These are phyloP conservation scores for Mixornis gularis DNA, from an alignment of 2,113 vertebrate genomes.

Conservation along the genomic window DNA sequence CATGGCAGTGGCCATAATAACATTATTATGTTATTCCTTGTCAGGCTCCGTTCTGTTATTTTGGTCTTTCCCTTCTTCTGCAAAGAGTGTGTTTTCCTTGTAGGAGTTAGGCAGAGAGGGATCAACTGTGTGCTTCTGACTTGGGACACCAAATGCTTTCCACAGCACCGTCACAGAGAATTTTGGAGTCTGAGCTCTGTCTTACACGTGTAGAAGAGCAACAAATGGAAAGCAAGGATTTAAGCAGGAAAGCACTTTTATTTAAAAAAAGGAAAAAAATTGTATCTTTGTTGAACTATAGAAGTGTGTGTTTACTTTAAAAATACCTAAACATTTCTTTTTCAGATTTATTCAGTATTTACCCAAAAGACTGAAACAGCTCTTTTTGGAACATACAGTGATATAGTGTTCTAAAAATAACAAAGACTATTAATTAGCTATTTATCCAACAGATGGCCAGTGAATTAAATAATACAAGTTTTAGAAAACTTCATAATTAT, in stretches of 20 bases:
- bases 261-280: background rate
- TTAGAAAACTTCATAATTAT: background rate
- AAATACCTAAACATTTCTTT: background rate
- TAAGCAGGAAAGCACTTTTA: background rate
- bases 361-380: background rate
- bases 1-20: background rate
- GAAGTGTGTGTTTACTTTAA: background rate
- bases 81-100: background rate
- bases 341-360: conserved; percentile 13
- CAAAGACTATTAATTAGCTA: conserved; percentile 1
- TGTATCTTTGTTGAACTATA: background rate
- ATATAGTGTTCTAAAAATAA: background rate
- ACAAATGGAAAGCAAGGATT: background rate
- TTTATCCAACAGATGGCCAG: background rate
- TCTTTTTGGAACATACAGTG: background rate
- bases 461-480: background rate
- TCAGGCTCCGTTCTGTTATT: background rate
- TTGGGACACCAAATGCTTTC: background rate
- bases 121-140: background rate
- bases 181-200: background rate
- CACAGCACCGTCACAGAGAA: background rate
- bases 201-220: background rate
- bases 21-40: too few relatives aligned
- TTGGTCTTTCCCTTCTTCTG: background rate
- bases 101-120: background rate